Base-by-base conservation (phyloP, 2,888 invertebrate species). In the Byasa hedistus region DNA sequence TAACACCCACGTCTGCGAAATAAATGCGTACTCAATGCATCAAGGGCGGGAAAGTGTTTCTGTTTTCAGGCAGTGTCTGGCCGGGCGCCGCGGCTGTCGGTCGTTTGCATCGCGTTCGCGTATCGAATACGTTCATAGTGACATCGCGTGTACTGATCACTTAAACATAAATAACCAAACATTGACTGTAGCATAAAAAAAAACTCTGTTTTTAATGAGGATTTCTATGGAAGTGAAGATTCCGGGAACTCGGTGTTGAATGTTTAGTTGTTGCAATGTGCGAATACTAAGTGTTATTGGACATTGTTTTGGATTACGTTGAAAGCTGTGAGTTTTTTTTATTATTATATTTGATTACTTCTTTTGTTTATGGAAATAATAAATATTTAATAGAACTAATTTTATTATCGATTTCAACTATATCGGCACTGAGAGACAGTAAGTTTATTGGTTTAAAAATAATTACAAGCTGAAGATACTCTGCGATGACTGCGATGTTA, bases 21-120 rank as follows among this genome's bases (percentile, higher is more conserved):
- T 72, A 71, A 69, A 73, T 70, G 70, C 69, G 72, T 83, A 78
- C 71, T 84, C 84, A 10, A n/a, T 82, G 71, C 81, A 72, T 67
- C 73, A 73, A 83, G 85, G 86, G 85, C 83, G 85, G 84, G 86
- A 85, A 85, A 84, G 75, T 73, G 72, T 79, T 82, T 79, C 17
- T 48, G 44, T 79, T 82, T 79, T 73, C 79, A 77, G 68, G 74
- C 76, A 89, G 89, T 89, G 78, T 80, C 77, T 82, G 79, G 78
- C 76, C 72, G 76, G 80, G 80, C 81, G 73, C 76, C 78, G 78
- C 75, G 81, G 79, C 73, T 75, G 66, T 72, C 76, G 80, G 84
- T 78, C 81, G 85, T 74, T 70, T 69, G 68, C 69, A 71, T 73
- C 59, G 12, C 21, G 24, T 52, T 52, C 36, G 57, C 23, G 58